These are phyloP conservation scores for Brachypalpus laphriformis DNA, from an alignment of 2,888 invertebrate species.

Conservation along the genomic window DNA sequence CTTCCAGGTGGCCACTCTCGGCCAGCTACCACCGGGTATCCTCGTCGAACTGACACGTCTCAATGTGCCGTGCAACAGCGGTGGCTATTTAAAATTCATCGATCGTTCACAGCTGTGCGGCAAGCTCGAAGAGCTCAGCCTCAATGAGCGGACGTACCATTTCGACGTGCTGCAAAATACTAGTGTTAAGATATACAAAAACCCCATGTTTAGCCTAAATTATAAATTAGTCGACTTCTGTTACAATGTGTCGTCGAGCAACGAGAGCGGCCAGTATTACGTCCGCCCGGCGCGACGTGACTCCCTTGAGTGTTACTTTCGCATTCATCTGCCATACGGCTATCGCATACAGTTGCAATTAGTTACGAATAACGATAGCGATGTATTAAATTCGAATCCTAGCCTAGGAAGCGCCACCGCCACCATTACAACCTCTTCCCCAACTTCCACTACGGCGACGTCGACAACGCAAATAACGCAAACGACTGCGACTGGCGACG, in stretches of 20 bases:
- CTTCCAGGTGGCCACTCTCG: constrained; percentile 73
- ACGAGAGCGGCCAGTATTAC: constrained; percentile 87
- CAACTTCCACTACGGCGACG: constrained; percentile 18
- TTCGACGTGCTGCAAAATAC: constrained; percentile 84
- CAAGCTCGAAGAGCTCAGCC: constrained; percentile 87
- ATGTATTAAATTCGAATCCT: constrained; percentile 72
- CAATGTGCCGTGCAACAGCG: constrained; percentile 87
- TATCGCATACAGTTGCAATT: constrained; percentile 86
- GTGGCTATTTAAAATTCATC: constrained; percentile 85
- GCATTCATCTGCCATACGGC: constrained; percentile 88
- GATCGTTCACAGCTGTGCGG: constrained; percentile 85
- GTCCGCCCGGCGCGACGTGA: constrained; percentile 84
- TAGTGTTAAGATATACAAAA: constrained; percentile 85
- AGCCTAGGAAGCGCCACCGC: background rate
- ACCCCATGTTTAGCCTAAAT: constrained; percentile 87
- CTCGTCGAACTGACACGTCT: constrained; percentile 87
- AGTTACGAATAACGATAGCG: constrained; percentile 80
- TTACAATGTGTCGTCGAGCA: constrained; percentile 87
- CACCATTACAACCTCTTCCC: constrained; percentile 40
- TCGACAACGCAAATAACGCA: constrained; percentile 50
- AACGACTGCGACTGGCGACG: constrained; percentile 54
- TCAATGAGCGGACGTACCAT: constrained; percentile 85
- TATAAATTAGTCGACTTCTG: constrained; percentile 89
- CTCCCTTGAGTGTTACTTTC: constrained; percentile 87
- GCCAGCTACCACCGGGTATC: constrained; percentile 83